Conservation (phyloP, 1,140 invertebrate species). For the Alviniconcha marisindica region DNA sequence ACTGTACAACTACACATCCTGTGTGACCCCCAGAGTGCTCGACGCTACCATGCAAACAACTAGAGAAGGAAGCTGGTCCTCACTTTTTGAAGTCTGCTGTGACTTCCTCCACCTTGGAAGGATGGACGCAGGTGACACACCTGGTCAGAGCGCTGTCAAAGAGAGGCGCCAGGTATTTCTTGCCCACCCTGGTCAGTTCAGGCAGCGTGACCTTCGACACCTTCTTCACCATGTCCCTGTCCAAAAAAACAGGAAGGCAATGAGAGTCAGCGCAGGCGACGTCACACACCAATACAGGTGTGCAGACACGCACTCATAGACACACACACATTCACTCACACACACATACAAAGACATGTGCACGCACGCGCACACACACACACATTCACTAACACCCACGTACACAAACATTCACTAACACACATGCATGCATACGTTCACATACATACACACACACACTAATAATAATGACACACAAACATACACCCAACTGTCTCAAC, state of each 20-base stretch:
- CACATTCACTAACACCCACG: neutral
- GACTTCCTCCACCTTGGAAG: constrained; percentile 84
- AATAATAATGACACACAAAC: no score
- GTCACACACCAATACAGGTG: neutral
- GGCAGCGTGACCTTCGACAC: constrained; percentile 83
- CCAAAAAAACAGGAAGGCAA: constrained; percentile 45
- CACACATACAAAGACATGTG: neutral
- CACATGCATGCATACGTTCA: no score
- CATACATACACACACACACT: no score
- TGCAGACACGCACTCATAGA: neutral
- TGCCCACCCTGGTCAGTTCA: constrained; percentile 82
- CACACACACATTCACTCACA: neutral
- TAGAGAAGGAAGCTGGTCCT: constrained; percentile 46
- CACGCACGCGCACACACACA: neutral
- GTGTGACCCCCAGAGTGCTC: no score
- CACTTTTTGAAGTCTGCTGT: constrained; percentile 79
- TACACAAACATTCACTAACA: no score
- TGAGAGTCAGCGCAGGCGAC: neutral
- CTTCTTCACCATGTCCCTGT: constrained; percentile 81
- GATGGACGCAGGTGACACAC: constrained; percentile 85
- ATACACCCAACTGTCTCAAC: no score
- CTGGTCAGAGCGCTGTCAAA: constrained; percentile 79
- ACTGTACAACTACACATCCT: no score
- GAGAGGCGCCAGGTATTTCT: constrained; percentile 83
- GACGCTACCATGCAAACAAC: no score